Evolutionary conservation across 1,140 invertebrate genomes (phyloP).

Genomic region (Condylostylus longicornis): DNA sequence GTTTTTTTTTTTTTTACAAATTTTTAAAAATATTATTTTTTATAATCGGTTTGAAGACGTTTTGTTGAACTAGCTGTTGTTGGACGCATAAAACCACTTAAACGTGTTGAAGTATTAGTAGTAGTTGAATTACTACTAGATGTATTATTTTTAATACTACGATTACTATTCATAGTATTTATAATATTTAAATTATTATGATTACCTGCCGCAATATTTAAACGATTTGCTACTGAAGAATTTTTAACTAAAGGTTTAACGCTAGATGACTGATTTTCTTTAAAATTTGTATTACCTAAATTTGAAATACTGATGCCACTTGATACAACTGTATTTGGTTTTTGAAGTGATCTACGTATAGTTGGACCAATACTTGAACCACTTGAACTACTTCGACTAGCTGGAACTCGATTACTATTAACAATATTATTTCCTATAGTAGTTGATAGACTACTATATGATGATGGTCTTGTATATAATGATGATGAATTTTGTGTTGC

Average conservation of each 20-base stretch:
- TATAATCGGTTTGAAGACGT: slow-evolving; percentile 7
- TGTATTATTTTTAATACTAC: slow-evolving; percentile 15
- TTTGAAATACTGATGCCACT: slow-evolving; percentile 8
- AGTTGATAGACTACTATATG: too few relatives aligned
- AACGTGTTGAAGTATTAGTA: slow-evolving; percentile 15
- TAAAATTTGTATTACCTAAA: slow-evolving; percentile 24
- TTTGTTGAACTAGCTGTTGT: slow-evolving; percentile 36
- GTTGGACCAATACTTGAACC: slow-evolving; percentile 41
- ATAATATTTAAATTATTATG: not conserved
- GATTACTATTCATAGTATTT: too few relatives aligned
- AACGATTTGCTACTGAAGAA: slow-evolving; percentile 11
- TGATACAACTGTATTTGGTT: slow-evolving; percentile 4
- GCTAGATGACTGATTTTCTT: slow-evolving; percentile 15
- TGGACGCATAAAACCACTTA: slow-evolving; percentile 42
- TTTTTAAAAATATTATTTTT: too few relatives aligned
- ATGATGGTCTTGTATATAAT: slow-evolving; percentile 2
- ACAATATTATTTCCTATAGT: slow-evolving; percentile 12
- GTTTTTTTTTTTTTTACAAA: too few relatives aligned
- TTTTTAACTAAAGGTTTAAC: slow-evolving; percentile 7
- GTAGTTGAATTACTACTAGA: slow-evolving; percentile 9
- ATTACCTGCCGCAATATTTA: not conserved
- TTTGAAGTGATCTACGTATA: slow-evolving; percentile 18
- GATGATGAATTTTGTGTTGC: slow-evolving; percentile 17
- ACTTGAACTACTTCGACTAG: slow-evolving; percentile 54
- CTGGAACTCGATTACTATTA: slow-evolving; percentile 37